Evolutionary conservation across 2,797 vertebrate species (phyloP), one percentile per base, ranked within the genome.

Genomic region (Myiothlypis coronata): DNA sequence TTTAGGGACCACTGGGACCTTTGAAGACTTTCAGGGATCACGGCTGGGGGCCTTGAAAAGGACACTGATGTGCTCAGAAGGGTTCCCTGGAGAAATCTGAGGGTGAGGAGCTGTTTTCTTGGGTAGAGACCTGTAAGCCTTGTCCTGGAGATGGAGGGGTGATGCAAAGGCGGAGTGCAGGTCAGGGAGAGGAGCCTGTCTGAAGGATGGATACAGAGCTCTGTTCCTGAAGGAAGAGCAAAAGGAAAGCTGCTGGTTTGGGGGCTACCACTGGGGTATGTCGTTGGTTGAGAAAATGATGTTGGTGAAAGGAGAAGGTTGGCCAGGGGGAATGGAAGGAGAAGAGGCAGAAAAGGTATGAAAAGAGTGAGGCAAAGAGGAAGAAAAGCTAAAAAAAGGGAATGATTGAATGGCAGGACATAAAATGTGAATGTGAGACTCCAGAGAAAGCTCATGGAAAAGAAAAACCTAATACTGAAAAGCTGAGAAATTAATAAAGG

Each of bases 161-260:
- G 34, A 35, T 34, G 26, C 0, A 0, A 35, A n/a, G 22, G 35
- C 34, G 35, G n/a, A 18, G 23, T 79, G 27, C 46, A 16, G 6
- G 28, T 74, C 3, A 11, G 41, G 30, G 72, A 61, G 17, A 78
- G 32, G 4, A 86, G 8, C 43, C 49, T 5, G 0, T 75, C 24
- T 53, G 81, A 57, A 16, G 34, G 5, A 14, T 76, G 43, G 24
- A 20, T 81, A 17, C 0, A 8, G 44, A 76, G 6, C 15, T 59
- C 24, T 23, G 11, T 43, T 89, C 43, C 32, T 59, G 37, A 61
- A 63, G 59, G 41, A 72, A 50, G 19, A 34, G 19, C 26, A 30
- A 39, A 76, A 34, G 43, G 22, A 57, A 74, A 81, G 19, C 35
- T 47, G 13, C 27, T 81, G 60, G 9, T 43, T 56, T 87, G 37